phyloP scores from a whole-genome alignment of 1,140 invertebrate genomes.

The Brachionus manjavacas region DNA sequence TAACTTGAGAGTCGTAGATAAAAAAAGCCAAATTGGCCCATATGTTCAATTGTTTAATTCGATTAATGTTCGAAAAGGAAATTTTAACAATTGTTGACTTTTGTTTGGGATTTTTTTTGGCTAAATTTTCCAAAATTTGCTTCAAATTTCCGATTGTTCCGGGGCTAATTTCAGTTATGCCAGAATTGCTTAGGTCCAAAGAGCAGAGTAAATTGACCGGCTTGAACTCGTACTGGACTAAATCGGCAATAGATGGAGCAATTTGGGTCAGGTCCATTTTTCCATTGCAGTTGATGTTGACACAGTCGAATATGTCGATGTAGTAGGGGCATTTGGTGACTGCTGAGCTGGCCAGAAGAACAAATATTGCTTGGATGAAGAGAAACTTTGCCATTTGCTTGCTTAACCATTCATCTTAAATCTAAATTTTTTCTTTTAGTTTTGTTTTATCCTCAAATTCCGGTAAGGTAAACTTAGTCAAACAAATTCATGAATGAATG shows the following conservation, averaged over 20 bases:
- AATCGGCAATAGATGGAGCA: not conserved
- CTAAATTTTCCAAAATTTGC: not conserved
- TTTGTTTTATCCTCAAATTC: not conserved
- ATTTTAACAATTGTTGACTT: not conserved
- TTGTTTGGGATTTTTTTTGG: not conserved
- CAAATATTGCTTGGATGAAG: not conserved
- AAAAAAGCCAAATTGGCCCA: not conserved
- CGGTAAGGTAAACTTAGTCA: not conserved
- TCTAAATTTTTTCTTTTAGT: not conserved
- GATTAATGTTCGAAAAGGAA: not conserved
- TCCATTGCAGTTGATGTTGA: constrained; percentile 24
- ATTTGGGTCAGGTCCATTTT: not conserved
- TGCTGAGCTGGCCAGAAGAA: not conserved
- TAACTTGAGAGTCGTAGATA: not conserved
- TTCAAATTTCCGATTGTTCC: not conserved
- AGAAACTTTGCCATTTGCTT: not conserved
- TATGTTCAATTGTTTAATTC: not conserved
- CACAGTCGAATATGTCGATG: constrained; percentile 3
- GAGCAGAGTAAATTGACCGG: not conserved
- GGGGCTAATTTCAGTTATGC: not conserved
- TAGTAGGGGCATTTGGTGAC: not conserved
- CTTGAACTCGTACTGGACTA: not conserved
- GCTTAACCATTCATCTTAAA: not conserved
- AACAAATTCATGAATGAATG: not conserved
- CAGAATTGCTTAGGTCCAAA: not conserved